Evolutionary conservation across 2,888 invertebrate genomes (phyloP).

Genomic region (Portevinia maculata): DNA sequence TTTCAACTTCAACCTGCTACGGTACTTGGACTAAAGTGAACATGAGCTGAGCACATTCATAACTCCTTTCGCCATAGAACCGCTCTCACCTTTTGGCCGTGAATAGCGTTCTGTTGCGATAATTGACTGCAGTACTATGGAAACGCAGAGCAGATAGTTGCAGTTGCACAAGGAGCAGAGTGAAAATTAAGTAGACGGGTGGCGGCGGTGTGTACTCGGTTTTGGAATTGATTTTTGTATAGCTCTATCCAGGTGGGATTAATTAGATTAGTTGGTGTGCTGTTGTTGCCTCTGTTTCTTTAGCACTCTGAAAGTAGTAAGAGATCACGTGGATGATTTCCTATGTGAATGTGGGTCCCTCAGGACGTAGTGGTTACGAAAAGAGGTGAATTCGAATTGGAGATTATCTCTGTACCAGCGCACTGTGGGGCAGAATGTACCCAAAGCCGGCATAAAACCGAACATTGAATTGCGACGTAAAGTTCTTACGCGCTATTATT

Average conservation of each 20-base stretch:
- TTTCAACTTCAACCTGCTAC: conserved; percentile 74
- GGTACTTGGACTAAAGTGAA: conserved; percentile 64
- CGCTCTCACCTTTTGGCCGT: conserved; percentile 65
- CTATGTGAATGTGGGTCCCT: background rate
- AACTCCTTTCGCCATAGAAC: conserved; percentile 59
- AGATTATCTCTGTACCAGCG: too few species aligned
- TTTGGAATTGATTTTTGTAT: conserved; percentile 72
- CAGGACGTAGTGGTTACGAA: background rate
- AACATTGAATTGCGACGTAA: too few species aligned
- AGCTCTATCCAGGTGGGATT: conserved; percentile 73
- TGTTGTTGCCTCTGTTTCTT: conserved; percentile 20
- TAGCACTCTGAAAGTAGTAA: conserved; percentile 17
- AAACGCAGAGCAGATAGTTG: conserved; percentile 46
- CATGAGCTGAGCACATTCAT: conserved; percentile 48
- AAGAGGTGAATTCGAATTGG: background rate
- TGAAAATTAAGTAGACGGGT: conserved; percentile 37
- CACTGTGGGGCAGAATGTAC: too few species aligned
- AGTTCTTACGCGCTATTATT: too few species aligned
- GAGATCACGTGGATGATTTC: conserved; percentile 52
- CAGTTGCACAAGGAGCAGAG: conserved; percentile 29
- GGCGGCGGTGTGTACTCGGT: conserved; percentile 31
- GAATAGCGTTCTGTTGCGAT: conserved; percentile 65
- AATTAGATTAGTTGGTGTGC: conserved; percentile 67
- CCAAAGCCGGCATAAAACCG: too few species aligned
- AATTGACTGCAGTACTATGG: conserved; percentile 33